A percentile compares a stretch with the other conserved stretches of the same genome.
Evolutionary conservation across 2,113 vertebrate species (phyloP).

Genomic region (Pycnonotus jocosus): DNA sequence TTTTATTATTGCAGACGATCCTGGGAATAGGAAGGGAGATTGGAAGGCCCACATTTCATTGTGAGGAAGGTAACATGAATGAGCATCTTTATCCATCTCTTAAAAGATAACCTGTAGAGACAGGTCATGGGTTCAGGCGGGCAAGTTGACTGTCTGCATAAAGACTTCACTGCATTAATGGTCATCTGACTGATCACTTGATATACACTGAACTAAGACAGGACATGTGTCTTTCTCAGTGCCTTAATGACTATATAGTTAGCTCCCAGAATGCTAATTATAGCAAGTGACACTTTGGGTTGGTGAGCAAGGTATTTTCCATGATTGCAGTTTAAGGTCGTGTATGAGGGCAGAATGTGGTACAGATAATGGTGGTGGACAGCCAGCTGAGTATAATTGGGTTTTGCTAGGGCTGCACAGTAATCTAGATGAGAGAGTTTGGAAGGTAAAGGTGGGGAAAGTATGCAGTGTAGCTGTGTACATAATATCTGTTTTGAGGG

Average conservation of each 20-base stretch:
- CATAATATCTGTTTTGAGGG: neutral
- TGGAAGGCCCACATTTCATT: neutral
- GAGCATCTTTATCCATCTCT: neutral
- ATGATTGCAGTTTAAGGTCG: slow-evolving; percentile 5
- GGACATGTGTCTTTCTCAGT: neutral
- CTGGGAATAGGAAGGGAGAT: neutral
- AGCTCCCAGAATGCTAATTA: slow-evolving; percentile 29
- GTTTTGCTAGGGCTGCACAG: neutral
- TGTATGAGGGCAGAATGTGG: neutral
- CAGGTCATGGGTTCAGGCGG: neutral
- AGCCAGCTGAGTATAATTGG: neutral
- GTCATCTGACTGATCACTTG: neutral
- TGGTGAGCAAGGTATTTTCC: slow-evolving; percentile 36
- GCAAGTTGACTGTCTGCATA: neutral
- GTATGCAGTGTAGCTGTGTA: neutral
- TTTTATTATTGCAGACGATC: neutral
- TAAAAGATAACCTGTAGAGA: neutral
- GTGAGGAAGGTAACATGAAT: neutral
- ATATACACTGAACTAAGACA: neutral
- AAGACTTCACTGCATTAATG: neutral
- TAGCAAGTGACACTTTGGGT: slow-evolving; percentile 11
- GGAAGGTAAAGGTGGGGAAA: neutral
- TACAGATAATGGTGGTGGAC: neutral
- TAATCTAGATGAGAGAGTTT: neutral
- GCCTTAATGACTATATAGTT: neutral